Evolutionary conservation across 1,140 invertebrate genomes (phyloP).

Genomic region (Stratiolaelaps scimitus): DNA sequence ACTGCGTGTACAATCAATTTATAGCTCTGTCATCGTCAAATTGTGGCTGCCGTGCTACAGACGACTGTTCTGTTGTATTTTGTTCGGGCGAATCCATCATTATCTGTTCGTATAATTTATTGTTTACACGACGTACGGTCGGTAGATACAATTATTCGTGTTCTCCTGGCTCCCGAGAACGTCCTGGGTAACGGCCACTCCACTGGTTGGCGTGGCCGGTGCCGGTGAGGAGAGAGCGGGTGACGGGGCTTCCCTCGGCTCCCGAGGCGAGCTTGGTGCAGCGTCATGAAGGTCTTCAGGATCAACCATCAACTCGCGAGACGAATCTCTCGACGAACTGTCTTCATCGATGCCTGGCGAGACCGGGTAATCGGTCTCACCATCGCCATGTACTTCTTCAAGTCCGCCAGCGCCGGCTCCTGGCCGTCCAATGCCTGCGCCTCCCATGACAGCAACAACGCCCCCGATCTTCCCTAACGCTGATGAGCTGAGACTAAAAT

Average conservation of each 20-base stretch:
- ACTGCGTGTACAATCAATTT: too few relatives aligned
- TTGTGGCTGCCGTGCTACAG: too few relatives aligned
- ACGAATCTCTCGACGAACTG: slow-evolving; percentile 13
- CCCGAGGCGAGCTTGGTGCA: slow-evolving; percentile 31
- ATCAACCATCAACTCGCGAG: slow-evolving; percentile 30
- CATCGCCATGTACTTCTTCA: neutral
- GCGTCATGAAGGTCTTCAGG: slow-evolving; percentile 31
- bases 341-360: neutral
- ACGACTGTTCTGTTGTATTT: neutral
- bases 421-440: too few relatives aligned
- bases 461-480: too few relatives aligned
- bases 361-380: neutral
- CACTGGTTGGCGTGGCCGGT: slow-evolving; percentile 31
- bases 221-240: slow-evolving; percentile 32
- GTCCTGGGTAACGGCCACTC: neutral
- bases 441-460: too few relatives aligned
- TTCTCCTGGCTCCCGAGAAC: neutral
- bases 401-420: too few relatives aligned
- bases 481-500: slow-evolving; percentile 20
- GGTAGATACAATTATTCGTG: slow-evolving; percentile 30
- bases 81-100: neutral
- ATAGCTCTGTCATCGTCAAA: neutral
- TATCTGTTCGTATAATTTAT: neutral
- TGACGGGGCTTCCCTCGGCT: slow-evolving; percentile 29
- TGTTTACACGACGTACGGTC: slow-evolving; percentile 34